Conservation (phyloP, 2,113 vertebrate species). For the Cyphomyrus discorhynchus region DNA sequence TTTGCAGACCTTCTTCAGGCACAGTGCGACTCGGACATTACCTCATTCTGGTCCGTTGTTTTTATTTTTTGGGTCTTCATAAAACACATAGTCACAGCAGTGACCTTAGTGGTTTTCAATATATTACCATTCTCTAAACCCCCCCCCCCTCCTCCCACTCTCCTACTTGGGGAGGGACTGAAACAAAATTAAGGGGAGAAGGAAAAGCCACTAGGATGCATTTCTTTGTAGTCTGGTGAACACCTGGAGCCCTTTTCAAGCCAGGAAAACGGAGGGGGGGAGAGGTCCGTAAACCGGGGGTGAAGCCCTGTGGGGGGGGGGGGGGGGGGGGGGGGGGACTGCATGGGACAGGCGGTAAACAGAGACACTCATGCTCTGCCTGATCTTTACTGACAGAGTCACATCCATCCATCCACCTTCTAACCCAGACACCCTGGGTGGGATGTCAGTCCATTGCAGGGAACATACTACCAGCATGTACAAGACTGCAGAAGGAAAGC, state of each 20-base stretch:
- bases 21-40: neutral
- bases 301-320: too few relatives aligned
- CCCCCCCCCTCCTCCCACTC: neutral
- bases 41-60: neutral
- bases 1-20: neutral
- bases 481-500: neutral
- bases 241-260: neutral
- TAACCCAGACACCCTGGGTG: too few relatives aligned
- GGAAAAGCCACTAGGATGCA: neutral
- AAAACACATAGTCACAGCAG: neutral
- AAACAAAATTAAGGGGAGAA: neutral
- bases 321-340: neutral
- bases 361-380: too few relatives aligned
- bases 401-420: too few relatives aligned
- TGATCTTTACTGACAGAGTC: too few relatives aligned
- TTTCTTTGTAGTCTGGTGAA: too few relatives aligned
- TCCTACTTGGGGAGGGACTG: neutral
- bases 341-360: too few relatives aligned
- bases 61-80: neutral
- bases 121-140: neutral
- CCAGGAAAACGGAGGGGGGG: neutral
- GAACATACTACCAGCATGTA: neutral
- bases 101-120: neutral
- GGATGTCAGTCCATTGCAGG: too few relatives aligned
- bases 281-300: too few relatives aligned